phyloP scores from a whole-genome alignment of 2,113 vertebrate species.

The Parus major region DNA sequence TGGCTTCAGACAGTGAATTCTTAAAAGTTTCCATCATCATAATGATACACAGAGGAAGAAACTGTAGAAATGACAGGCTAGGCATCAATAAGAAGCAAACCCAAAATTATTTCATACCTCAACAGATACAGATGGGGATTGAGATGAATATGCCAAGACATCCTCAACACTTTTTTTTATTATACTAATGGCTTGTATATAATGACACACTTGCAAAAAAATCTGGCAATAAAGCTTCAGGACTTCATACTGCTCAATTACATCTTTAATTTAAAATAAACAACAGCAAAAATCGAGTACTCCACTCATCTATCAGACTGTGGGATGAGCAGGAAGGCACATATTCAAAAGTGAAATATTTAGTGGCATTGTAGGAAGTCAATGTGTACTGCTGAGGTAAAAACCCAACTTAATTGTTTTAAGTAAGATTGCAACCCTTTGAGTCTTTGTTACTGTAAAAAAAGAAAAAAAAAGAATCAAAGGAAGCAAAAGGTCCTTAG shows the following conservation, averaged over 20 bases:
- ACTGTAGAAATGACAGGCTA: neutral
- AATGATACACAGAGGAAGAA: neutral
- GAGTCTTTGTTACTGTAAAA: constrained; percentile 48
- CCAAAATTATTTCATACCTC: neutral
- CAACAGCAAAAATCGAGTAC: neutral
- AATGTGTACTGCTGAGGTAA: neutral
- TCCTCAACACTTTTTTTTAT: neutral
- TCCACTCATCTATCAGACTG: neutral
- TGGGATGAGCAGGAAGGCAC: neutral
- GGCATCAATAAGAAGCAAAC: neutral
- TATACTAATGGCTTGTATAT: neutral
- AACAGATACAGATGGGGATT: neutral
- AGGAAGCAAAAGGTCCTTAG: constrained; percentile 40
- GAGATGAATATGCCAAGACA: neutral
- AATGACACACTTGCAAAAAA: neutral
- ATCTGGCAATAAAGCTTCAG: neutral
- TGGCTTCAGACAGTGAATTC: neutral
- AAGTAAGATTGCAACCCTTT: neutral
- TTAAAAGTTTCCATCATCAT: neutral
- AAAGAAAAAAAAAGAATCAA: neutral
- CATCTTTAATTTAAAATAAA: neutral
- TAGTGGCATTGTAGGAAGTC: neutral
- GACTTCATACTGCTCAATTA: neutral
- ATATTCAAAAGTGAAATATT: neutral
- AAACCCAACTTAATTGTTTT: neutral